Base-by-base conservation (phyloP, 2,797 vertebrate genomes). In the Scolopax rusticola region DNA sequence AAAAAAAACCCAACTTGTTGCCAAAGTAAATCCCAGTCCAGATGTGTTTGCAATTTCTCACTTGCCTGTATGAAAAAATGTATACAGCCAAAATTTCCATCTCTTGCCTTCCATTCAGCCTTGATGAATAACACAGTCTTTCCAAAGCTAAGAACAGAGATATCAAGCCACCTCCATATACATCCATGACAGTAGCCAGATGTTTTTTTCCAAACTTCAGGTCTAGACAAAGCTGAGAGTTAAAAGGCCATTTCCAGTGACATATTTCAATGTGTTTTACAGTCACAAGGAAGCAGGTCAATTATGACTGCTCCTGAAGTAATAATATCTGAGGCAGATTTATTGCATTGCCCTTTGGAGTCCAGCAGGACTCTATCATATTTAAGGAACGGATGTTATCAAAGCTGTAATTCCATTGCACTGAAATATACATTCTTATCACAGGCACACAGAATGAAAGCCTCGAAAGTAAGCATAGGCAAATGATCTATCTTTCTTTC, bases 221-320 rank as follows among this genome's bases (percentile, higher is more conserved):
- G 38, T 77, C 67, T 57, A 59, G 61, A 54, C 50, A 87, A 28
- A 82, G 36, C 50, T 82, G 47, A 80, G 40, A 77, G 18, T n/a
- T 21, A 59, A 92, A 91, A 89, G 36, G 56, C 15, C 70, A 63
- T 70, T 83, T 69, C 64, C 51, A 82, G 54, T 24, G 71, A 57
- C 32, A 36, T 48, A 84, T 64, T 83, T 93, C 67, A 80, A 23
- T 69, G 65, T 61, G 30, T 27, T 91, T 89, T 51, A 79, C 32
- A 70, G 84, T 59, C 78, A 87, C 43, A 60, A 90, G 77, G 60
- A 89, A 80, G 47, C 65, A 86, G 64, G 76, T 64, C 68, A 87
- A 78, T 85, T 85, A 84, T 27, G 45, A 91, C 73, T 90, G 77
- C 27, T 92, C 77, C 61, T 93, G 69, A 90, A 92, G 59, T 50